Percentiles rank a stretch among this genome's conserved stretches.
Conservation (phyloP, 1,140 invertebrate species). For the Dreissena polymorpha region DNA sequence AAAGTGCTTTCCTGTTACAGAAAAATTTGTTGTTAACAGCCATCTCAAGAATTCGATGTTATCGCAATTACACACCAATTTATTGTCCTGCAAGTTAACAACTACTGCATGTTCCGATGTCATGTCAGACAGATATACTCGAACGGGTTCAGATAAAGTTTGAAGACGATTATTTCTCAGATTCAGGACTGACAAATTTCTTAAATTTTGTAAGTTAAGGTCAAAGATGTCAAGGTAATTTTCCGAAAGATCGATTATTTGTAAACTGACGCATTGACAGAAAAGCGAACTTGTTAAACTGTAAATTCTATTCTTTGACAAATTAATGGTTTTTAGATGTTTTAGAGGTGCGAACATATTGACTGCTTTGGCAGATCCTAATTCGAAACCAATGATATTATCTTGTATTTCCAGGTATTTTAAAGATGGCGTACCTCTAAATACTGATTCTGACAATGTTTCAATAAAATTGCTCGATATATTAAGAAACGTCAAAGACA, state of each 20-base stretch:
- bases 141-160: neutral
- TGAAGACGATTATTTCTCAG: constrained; percentile 28
- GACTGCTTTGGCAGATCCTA: constrained; percentile 5
- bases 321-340: constrained; percentile 6
- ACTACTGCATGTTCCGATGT: neutral
- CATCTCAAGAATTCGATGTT: constrained; percentile 42
- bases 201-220: neutral
- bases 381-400: constrained; percentile 31
- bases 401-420: constrained; percentile 27
- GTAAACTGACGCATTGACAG: neutral
- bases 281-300: constrained; percentile 26
- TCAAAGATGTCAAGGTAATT: constrained; percentile 39
- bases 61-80: constrained; percentile 33
- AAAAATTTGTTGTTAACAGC: constrained; percentile 22
- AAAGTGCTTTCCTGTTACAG: neutral
- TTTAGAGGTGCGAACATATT: constrained; percentile 4
- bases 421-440: constrained; percentile 15
- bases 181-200: constrained; percentile 19
- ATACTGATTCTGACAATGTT: neutral
- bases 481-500: constrained; percentile 17
- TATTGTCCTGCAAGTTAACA: constrained; percentile 37
- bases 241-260: constrained; percentile 9
- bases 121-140: neutral
- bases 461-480: constrained; percentile 42
- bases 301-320: constrained; percentile 35